Evolutionary conservation across 2,888 invertebrate genomes (phyloP).

Genomic region (Heliconius aoede): DNA sequence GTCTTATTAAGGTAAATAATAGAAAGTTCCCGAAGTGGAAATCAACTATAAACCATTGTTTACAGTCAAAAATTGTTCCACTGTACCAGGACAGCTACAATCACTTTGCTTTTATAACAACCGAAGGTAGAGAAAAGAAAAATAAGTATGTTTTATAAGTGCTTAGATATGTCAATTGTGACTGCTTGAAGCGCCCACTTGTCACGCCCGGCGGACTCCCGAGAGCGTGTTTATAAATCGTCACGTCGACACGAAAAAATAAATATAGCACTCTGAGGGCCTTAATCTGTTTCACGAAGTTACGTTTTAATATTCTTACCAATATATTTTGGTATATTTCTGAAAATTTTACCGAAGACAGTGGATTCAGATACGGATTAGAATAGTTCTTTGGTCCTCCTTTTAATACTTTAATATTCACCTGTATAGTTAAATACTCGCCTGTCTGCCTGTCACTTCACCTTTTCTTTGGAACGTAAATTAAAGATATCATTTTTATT

Average conservation of each 20-base stretch:
- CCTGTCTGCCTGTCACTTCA: too few species aligned
- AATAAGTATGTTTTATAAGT: slow-evolving; percentile 3
- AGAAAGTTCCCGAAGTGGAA: background rate
- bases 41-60: background rate
- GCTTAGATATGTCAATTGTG: slow-evolving; percentile 12
- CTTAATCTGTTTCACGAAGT: slow-evolving; percentile 9
- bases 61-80: background rate
- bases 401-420: too few species aligned
- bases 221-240: slow-evolving; percentile 26
- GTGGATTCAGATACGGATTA: background rate
- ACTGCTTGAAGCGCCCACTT: background rate
- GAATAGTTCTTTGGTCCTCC: background rate
- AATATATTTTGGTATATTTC: too few species aligned
- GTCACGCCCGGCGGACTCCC: slow-evolving; percentile 25
- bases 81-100: background rate
- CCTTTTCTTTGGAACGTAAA: too few species aligned
- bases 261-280: slow-evolving; percentile 13
- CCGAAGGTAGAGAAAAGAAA: background rate
- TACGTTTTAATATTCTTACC: background rate
- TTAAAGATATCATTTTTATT: too few species aligned
- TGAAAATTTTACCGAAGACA: too few species aligned
- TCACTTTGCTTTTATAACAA: background rate
- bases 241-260: slow-evolving; percentile 15
- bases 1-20: background rate
- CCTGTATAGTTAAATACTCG: too few species aligned